phyloP scores from a whole-genome alignment of 2,113 vertebrate species.

The Ciconia stormi region DNA sequence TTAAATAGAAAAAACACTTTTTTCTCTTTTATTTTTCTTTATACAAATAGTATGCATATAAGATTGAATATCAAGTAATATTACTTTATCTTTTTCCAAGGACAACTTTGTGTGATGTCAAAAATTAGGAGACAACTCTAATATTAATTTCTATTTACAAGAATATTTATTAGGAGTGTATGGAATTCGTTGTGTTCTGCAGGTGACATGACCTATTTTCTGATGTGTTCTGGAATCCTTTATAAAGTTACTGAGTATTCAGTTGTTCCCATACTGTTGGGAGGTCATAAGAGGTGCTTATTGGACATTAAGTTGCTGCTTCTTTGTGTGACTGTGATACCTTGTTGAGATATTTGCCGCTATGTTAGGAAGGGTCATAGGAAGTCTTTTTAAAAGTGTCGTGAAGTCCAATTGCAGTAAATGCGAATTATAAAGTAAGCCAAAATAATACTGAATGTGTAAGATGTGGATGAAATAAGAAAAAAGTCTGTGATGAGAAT shows the following conservation, averaged over 20 bases:
- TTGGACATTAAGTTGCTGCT: neutral
- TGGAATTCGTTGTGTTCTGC: neutral
- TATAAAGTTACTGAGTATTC: neutral
- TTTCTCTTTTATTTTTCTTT: neutral
- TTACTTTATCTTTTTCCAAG: neutral
- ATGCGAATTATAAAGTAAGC: neutral
- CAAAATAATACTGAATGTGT: neutral
- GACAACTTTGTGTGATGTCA: neutral
- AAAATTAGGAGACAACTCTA: neutral
- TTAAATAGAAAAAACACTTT: neutral
- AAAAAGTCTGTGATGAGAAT: neutral
- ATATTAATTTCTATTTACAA: neutral
- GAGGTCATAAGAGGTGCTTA: neutral
- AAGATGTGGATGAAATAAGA: neutral
- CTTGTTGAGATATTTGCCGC: neutral
- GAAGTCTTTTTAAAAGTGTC: neutral
- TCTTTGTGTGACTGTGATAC: neutral
- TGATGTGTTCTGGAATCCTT: neutral
- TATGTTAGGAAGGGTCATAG: neutral
- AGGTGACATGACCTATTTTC: neutral
- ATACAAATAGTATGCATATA: neutral
- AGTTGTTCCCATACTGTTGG: neutral
- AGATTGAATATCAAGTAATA: neutral
- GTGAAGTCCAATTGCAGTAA: neutral
- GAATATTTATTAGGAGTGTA: neutral